These are phyloP conservation scores for Danio albolineatus DNA, from an alignment of 2,797 vertebrate species.

Conservation along the genomic window DNA sequence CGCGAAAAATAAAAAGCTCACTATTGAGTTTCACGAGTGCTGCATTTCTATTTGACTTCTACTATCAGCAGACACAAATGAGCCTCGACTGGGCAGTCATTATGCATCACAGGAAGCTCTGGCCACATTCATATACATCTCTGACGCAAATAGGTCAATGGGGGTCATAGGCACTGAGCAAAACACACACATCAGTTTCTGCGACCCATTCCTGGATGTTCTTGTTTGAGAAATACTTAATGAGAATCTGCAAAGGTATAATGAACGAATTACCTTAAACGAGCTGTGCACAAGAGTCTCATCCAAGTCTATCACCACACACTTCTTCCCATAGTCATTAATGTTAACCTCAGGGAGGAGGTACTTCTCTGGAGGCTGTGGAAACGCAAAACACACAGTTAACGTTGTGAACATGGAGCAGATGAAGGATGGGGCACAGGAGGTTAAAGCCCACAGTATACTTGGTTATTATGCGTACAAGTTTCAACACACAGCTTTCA, in stretches of 20 bases:
- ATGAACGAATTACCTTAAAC: conserved; percentile 88
- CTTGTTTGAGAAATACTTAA: neutral
- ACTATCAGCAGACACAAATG: conserved; percentile 22
- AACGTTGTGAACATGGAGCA: conserved; percentile 3
- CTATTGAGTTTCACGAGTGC: conserved; percentile 4
- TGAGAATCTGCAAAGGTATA: neutral
- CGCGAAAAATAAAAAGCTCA: neutral
- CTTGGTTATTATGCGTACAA: neutral
- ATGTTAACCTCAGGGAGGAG: conserved; percentile 96
- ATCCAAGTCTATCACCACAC: conserved; percentile 98
- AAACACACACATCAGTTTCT: neutral
- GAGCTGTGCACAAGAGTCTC: conserved; percentile 99
- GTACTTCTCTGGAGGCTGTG: conserved; percentile 95
- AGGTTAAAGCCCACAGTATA: neutral
- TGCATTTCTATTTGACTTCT: conserved; percentile 18
- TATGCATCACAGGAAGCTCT: conserved; percentile 33
- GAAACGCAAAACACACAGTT: conserved; percentile 47
- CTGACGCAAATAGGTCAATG: conserved; percentile 37
- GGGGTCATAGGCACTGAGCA: conserved; percentile 10
- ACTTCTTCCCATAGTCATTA: conserved; percentile 96
- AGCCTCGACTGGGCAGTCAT: conserved; percentile 18
- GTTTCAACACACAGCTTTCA: neutral
- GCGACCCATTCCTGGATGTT: neutral
- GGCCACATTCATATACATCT: neutral
- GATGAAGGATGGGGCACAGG: conserved; percentile 5